Evolutionary conservation across 2,888 invertebrate genomes (phyloP).

Genomic region (Drepana falcataria): DNA sequence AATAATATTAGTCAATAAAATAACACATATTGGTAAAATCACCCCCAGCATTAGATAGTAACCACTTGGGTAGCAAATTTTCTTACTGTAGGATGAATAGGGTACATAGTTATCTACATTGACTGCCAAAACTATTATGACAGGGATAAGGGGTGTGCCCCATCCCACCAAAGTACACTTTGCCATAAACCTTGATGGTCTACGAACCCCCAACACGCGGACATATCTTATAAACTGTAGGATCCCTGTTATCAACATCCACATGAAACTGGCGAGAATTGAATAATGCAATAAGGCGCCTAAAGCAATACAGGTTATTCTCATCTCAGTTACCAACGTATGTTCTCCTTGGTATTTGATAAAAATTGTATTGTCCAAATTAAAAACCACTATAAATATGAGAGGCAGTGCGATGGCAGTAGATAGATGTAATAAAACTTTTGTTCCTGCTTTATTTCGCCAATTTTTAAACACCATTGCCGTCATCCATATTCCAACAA

Average conservation of each 20-base stretch:
- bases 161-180: conserved; percentile 82
- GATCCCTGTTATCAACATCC: conserved; percentile 85
- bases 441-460: conserved; percentile 81
- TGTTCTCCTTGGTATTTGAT: conserved; percentile 30
- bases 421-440: conserved; percentile 82
- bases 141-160: conserved; percentile 79
- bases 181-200: conserved; percentile 79
- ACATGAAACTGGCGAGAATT: conserved; percentile 82
- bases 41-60: conserved; percentile 68
- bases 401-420: conserved; percentile 80
- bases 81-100: conserved; percentile 24
- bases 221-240: conserved; percentile 84
- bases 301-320: conserved; percentile 72
- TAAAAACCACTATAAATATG: conserved; percentile 59
- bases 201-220: conserved; percentile 78
- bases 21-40: conserved; percentile 71
- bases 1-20: conserved; percentile 71
- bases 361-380: conserved; percentile 49
- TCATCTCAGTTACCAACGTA: conserved; percentile 33
- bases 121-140: conserved; percentile 60
- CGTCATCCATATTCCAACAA: conserved; percentile 78
- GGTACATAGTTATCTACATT: conserved; percentile 70
- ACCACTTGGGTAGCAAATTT: conserved; percentile 78
- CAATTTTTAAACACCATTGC: conserved; percentile 78
- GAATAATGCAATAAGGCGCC: conserved; percentile 83